Conservation (phyloP, 2,888 invertebrate species). For the Dicranocentrus wangi region DNA sequence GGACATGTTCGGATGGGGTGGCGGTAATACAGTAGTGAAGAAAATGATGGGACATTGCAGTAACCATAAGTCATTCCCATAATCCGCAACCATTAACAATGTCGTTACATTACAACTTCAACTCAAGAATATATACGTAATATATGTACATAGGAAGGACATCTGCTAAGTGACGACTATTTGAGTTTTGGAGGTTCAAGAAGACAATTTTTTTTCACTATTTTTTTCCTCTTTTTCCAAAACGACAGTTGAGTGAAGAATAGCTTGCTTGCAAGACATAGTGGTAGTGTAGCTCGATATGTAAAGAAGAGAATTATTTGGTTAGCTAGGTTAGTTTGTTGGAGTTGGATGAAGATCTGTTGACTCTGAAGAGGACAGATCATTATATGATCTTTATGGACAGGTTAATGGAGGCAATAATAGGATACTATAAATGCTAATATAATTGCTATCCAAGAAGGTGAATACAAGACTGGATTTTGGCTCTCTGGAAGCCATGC, state of each 20-base stretch:
- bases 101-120: conserved; percentile 21
- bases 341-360: too few species aligned
- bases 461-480: too few species aligned
- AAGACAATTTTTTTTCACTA: not conserved
- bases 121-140: not conserved
- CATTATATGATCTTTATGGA: conserved; percentile 1
- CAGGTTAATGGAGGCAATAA: conserved; percentile 20
- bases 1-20: not conserved
- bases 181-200: too few species aligned
- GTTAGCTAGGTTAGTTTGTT: too few species aligned
- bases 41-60: not conserved
- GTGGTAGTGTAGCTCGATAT: too few species aligned
- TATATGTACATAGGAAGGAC: not conserved
- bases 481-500: not conserved
- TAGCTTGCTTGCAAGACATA: conserved; percentile 1
- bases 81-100: conserved; percentile 32
- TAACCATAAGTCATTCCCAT: conserved; percentile 42
- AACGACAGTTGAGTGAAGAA: not conserved
- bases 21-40: conserved; percentile 31
- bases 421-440: conserved; percentile 20
- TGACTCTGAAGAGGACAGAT: not conserved
- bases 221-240: not conserved
- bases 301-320: too few species aligned
- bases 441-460: conserved; percentile 9
- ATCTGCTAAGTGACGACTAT: not conserved